These are phyloP conservation scores for Agrotis exclamationis DNA, from an alignment of 2,888 invertebrate species.

Conservation along the genomic window DNA sequence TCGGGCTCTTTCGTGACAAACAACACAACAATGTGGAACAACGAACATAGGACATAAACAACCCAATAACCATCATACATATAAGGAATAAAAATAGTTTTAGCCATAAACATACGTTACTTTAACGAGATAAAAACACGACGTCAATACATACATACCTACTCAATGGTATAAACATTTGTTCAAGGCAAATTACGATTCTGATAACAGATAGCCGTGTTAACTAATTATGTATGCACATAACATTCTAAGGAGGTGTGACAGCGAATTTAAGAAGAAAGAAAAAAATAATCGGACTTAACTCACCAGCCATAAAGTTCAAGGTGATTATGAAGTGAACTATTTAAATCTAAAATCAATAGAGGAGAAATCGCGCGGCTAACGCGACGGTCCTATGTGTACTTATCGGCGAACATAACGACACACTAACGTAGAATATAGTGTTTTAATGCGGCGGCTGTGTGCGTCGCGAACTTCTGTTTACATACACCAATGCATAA, in stretches of 20 bases:
- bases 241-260: slow-evolving; percentile 42
- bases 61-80: slow-evolving; percentile 29
- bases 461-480: slow-evolving; percentile 75
- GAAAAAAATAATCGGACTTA: slow-evolving; percentile 46
- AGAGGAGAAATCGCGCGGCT: slow-evolving; percentile 84
- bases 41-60: slow-evolving; percentile 64
- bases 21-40: slow-evolving; percentile 52
- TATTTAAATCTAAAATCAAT: slow-evolving; percentile 86
- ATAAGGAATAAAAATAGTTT: slow-evolving; percentile 52
- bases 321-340: slow-evolving; percentile 78
- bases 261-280: slow-evolving; percentile 59
- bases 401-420: slow-evolving; percentile 81
- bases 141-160: slow-evolving; percentile 52
- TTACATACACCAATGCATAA: slow-evolving; percentile 83
- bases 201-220: slow-evolving; percentile 68
- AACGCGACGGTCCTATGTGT: slow-evolving; percentile 81
- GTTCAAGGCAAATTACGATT: slow-evolving; percentile 71
- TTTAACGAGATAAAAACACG: slow-evolving; percentile 56
- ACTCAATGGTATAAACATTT: slow-evolving; percentile 68
- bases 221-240: slow-evolving; percentile 65
- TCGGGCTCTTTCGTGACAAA: slow-evolving; percentile 64
- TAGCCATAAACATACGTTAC: slow-evolving; percentile 53
- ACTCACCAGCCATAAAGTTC: slow-evolving; percentile 89
- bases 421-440: slow-evolving; percentile 72
- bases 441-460: slow-evolving; percentile 66